phyloP scores from a whole-genome alignment of 1,140 invertebrate species.

The Drosophila ironensis region DNA sequence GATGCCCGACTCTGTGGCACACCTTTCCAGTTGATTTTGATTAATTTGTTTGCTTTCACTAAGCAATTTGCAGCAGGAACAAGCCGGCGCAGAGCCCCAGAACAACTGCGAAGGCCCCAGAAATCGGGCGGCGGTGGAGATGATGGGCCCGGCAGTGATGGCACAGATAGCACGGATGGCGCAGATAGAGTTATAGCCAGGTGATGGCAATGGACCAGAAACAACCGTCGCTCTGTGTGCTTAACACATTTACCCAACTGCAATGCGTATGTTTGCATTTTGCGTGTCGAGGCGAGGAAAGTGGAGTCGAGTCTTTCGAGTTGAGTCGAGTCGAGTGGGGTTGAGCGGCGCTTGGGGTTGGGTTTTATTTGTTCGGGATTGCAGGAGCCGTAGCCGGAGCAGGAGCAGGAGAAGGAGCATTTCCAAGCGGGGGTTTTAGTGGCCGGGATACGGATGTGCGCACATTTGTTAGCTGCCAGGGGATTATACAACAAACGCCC shows the following conservation, averaged over 20 bases:
- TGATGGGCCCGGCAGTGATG: constrained; percentile 24
- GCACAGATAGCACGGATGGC: constrained; percentile 33
- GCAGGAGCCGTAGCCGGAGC: neutral
- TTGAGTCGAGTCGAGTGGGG: neutral
- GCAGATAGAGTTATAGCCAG: constrained; percentile 62
- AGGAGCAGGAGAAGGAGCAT: neutral
- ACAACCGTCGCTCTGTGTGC: constrained; percentile 45
- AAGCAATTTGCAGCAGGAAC: constrained; percentile 60
- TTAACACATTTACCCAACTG: constrained; percentile 68
- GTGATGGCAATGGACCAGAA: constrained; percentile 69
- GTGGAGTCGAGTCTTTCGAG: constrained; percentile 19
- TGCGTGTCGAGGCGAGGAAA: constrained; percentile 48
- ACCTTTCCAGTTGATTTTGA: constrained; percentile 70
- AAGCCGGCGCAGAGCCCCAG: constrained; percentile 14
- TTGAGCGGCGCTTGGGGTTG: neutral
- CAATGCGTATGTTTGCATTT: constrained; percentile 76
- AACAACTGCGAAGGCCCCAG: neutral
- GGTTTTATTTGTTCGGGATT: constrained; percentile 38
- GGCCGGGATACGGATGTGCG: constrained; percentile 68
- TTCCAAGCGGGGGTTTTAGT: constrained; percentile 46
- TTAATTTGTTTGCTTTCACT: constrained; percentile 78
- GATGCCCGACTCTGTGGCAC: constrained; percentile 44
- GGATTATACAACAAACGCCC: constrained; percentile 69
- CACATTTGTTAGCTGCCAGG: constrained; percentile 73
- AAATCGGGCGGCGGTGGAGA: constrained; percentile 3